Evolutionary conservation across 2,888 invertebrate species (phyloP), one percentile per base, ranked within the genome.

Genomic region (Abrostola triplasia): DNA sequence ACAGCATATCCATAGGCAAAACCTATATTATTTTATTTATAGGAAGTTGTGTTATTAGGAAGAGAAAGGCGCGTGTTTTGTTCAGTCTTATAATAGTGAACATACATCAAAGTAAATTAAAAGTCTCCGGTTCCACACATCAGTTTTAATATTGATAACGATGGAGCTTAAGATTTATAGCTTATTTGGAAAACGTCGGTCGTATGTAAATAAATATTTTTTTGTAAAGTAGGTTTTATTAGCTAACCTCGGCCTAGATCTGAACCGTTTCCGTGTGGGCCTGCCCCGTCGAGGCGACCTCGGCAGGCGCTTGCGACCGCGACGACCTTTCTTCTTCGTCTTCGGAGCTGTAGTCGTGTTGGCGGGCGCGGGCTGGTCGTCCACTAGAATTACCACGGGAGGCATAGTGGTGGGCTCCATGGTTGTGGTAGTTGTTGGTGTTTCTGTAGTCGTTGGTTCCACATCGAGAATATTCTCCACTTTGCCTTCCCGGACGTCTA

Each of bases 251-350:
- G 84, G 88, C 89, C 93, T 90, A 77, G 90, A 84, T 94, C 94
- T 93, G 89, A 93, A 94, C 72, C 94, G 89, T 90, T 94, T 94
- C 79, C 94, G 87, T 9, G 93, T 94, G 5, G 94, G 94, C 64
- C 94, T 82, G 49, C 93, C 93, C 12, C 94, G 87, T 54, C 94
- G 88, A 52, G 93, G 93, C 6, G 93, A 94, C 8, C 93, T 84
- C 13, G 94, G 93, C 55, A 93, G 77, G 13, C 91, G 84, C 75
- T 91, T 92, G 36, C 92, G 82, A 44, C 93, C 92, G 6, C 90
- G 88, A 38, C 90, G 88, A 10, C 91, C 89, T 58, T 92, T 93
- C 75, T 87, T 89, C 62, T 84, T 84, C 38, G 79, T 82, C 70
- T 85, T 90, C 6, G 91, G 90, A 0, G 89, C 78, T 9, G 79